A percentile compares a stretch with the other conserved stretches of the same genome.
phyloP scores from a whole-genome alignment of 2,797 vertebrate species.

The Lepilemur ruficaudatus region DNA sequence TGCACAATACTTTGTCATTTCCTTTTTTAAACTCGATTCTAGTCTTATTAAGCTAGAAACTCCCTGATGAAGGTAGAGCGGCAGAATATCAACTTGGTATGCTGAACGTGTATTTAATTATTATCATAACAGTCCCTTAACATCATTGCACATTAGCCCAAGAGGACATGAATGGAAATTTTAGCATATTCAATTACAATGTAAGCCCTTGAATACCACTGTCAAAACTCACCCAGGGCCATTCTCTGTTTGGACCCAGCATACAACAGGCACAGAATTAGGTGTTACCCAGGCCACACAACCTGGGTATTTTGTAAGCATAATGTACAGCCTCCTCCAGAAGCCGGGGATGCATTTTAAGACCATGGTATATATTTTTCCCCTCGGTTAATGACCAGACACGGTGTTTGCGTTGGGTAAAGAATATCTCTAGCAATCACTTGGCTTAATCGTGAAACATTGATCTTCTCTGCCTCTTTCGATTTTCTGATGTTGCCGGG shows the following conservation, averaged over 20 bases:
- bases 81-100: slow-evolving; percentile 74
- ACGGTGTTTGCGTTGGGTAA: not conserved
- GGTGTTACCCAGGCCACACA: not conserved
- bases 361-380: not conserved
- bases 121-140: slow-evolving; percentile 79
- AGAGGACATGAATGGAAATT: slow-evolving; percentile 78
- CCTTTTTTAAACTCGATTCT: slow-evolving; percentile 69
- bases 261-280: fast-evolving
- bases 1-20: slow-evolving; percentile 17
- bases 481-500: not conserved
- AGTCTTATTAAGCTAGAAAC: slow-evolving; percentile 70
- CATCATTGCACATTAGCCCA: slow-evolving; percentile 78
- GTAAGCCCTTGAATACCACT: slow-evolving; percentile 67
- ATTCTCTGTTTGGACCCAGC: not conserved
- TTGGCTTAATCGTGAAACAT: not conserved
- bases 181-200: slow-evolving; percentile 77
- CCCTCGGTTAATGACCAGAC: not conserved
- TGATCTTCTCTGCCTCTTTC: slow-evolving; percentile 14
- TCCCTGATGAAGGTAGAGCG: slow-evolving; percentile 73
- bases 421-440: slow-evolving; percentile 37
- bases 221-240: slow-evolving; percentile 34
- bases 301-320: not conserved
- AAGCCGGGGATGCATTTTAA: not conserved
- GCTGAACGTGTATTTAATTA: slow-evolving; percentile 82
- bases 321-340: fast-evolving